A percentile compares a stretch with the other conserved stretches of the same genome.
These are phyloP conservation scores for Oscheius sp. DNA, from an alignment of 1,140 invertebrate species.

Conservation along the genomic window DNA sequence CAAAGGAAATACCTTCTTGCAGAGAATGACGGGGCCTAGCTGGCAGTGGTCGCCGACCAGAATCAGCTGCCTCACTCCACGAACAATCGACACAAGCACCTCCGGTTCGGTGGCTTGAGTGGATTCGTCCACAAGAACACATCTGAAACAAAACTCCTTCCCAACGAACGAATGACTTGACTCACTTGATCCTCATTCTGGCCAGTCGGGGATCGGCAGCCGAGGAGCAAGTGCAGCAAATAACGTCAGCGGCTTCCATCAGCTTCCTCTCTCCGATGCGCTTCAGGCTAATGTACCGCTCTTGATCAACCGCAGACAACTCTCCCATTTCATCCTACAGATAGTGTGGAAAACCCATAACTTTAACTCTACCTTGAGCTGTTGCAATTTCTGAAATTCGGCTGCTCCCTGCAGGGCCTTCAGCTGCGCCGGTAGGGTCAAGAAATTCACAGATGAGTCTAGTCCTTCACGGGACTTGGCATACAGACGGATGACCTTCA, in stretches of 20 bases:
- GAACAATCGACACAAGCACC: slow-evolving; percentile 95
- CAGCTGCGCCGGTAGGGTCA: slow-evolving; percentile 95
- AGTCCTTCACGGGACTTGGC: slow-evolving; percentile 97
- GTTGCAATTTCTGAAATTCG: slow-evolving; percentile 90
- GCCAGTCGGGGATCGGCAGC: slow-evolving; percentile 89
- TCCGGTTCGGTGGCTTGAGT: slow-evolving; percentile 93
- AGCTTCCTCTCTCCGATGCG: slow-evolving; percentile 76
- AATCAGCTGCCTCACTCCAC: slow-evolving; percentile 92
- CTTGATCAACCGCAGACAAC: slow-evolving; percentile 73
- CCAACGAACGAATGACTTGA: slow-evolving; percentile 62
- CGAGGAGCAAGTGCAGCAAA: slow-evolving; percentile 97
- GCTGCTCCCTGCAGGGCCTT: slow-evolving; percentile 78
- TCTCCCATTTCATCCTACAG: slow-evolving; percentile 58
- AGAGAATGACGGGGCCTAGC: slow-evolving; percentile 75
- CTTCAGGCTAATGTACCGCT: slow-evolving; percentile 85
- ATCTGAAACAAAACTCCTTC: slow-evolving; percentile 61
- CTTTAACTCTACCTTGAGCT: slow-evolving; percentile 66
- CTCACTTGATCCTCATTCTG: slow-evolving; percentile 89
- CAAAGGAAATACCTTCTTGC: slow-evolving; percentile 75
- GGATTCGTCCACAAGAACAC: slow-evolving; percentile 96
- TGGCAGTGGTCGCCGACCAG: slow-evolving; percentile 98
- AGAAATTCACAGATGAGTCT: slow-evolving; percentile 92
- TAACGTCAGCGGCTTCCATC: slow-evolving; percentile 91
- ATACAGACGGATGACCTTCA: slow-evolving; percentile 87
- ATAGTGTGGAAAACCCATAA: slow-evolving; percentile 29